Evolutionary conservation across 1,140 invertebrate species (phyloP).

Genomic region (Ceratosolen fusciceps): DNA sequence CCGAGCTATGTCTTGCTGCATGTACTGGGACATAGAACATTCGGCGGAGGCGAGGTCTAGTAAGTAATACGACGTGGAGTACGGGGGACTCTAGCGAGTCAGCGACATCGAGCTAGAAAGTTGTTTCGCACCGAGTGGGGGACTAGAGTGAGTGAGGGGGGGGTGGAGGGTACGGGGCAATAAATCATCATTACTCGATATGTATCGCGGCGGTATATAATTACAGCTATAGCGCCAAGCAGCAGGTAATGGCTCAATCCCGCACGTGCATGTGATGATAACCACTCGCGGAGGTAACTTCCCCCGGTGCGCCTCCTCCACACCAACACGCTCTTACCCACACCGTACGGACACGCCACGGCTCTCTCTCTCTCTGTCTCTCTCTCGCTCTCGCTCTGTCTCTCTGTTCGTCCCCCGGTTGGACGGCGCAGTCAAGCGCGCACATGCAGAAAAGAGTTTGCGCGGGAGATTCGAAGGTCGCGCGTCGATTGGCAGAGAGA

Average conservation of each 20-base stretch:
- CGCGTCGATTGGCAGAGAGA: conserved; percentile 46
- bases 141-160: background rate
- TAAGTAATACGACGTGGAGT: no score
- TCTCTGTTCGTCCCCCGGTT: background rate
- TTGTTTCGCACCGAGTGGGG: no score
- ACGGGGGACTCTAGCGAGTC: no score
- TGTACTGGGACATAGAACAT: background rate
- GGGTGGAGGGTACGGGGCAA: conserved; percentile 50
- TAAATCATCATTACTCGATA: conserved; percentile 73
- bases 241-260: conserved; percentile 72
- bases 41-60: background rate
- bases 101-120: no score
- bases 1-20: background rate
- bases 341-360: no score
- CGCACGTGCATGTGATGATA: conserved; percentile 68
- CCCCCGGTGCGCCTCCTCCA: background rate
- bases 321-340: no score
- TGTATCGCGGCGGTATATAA: conserved; percentile 71
- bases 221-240: conserved; percentile 70
- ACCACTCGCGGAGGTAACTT: conserved; percentile 51
- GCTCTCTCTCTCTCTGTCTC: no score
- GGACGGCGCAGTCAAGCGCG: no score
- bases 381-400: background rate
- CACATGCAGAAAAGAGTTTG: no score
- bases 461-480: conserved; percentile 61